Evolutionary conservation across 2,797 vertebrate species (phyloP).

Genomic region (Lerista edwardsae): DNA sequence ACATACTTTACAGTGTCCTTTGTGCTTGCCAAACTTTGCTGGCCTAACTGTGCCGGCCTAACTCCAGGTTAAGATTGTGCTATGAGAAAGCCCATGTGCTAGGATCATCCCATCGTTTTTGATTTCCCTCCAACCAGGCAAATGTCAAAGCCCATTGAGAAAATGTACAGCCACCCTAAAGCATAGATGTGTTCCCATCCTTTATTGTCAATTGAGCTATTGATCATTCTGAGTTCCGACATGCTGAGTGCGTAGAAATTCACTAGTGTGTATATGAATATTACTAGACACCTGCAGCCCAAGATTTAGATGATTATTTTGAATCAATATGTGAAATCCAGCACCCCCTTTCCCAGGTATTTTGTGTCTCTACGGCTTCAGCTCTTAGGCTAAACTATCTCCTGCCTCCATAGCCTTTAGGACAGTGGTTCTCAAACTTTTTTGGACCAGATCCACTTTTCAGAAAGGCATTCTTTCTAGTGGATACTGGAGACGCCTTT

Average conservation of each 20-base stretch:
- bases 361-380: not conserved
- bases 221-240: conserved; percentile 16
- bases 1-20: no score
- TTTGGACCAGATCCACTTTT: no score
- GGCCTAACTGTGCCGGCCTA: no score
- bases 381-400: not conserved
- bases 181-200: not conserved
- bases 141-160: not conserved
- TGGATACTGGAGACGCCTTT: no score
- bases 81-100: no score
- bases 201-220: conserved; percentile 41
- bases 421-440: no score
- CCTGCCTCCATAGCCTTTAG: not conserved
- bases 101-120: not conserved
- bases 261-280: not conserved
- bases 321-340: not conserved
- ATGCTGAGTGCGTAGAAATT: conserved; percentile 2
- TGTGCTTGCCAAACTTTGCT: no score
- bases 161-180: not conserved
- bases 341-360: not conserved
- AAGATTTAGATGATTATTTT: not conserved
- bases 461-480: no score
- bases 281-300: not conserved
- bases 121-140: not conserved
- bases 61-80: no score